Conservation (phyloP, 2,113 vertebrate genomes). For the Gymnogyps californianus region DNA sequence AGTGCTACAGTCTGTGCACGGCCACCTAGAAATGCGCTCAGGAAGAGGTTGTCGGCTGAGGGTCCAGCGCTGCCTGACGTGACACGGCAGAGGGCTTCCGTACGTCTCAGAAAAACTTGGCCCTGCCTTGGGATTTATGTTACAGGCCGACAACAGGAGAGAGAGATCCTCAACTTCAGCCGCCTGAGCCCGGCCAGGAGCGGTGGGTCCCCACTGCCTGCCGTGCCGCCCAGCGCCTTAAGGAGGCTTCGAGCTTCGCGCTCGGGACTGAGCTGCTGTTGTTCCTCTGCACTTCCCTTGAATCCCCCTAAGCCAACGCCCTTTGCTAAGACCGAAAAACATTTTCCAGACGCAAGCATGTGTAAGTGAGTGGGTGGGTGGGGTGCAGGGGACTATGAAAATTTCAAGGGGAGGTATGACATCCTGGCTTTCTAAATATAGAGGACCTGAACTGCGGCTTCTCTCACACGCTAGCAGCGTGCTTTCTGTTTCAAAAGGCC, state of each 20-base stretch:
- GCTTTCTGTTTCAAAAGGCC: conserved; percentile 1
- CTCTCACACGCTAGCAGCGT: background rate
- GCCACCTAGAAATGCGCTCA: background rate
- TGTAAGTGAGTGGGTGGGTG: conserved; percentile 29
- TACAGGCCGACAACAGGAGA: background rate
- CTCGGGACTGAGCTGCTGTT: background rate
- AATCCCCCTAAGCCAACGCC: conserved; percentile 6
- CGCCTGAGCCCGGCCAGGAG: background rate
- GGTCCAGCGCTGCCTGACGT: background rate
- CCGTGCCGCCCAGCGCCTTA: background rate
- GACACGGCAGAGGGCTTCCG: background rate
- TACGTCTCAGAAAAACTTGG: background rate
- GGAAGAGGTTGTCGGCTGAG: accelerated
- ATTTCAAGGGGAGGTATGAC: conserved; percentile 27
- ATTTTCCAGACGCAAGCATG: conserved; percentile 25
- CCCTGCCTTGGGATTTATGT: background rate
- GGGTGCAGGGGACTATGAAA: conserved; percentile 12
- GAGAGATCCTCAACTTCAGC: background rate
- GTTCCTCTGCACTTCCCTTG: conserved; percentile 32
- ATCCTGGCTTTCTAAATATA: conserved; percentile 47
- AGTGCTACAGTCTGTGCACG: accelerated
- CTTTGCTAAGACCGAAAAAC: conserved; percentile 15
- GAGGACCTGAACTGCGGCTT: background rate
- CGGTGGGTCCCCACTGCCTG: accelerated
- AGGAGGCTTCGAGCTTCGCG: background rate